Percentiles rank a stretch among this genome's conserved stretches.
Evolutionary conservation across 2,888 invertebrate genomes (phyloP).

Genomic region (Mesorhabditis spiculigera): DNA sequence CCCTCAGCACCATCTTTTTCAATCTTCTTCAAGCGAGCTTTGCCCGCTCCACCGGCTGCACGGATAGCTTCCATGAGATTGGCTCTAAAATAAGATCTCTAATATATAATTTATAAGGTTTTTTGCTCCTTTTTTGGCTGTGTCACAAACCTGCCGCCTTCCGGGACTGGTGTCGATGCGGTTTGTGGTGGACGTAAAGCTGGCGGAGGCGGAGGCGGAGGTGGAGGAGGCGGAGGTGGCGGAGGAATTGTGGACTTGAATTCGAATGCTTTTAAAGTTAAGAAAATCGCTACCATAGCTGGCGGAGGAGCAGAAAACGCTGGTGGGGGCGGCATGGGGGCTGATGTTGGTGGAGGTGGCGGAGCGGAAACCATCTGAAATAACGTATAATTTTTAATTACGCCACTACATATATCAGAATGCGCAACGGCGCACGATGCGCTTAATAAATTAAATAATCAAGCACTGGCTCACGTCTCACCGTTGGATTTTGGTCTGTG

Average conservation of each 20-base stretch:
- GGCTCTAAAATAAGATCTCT: slow-evolving; percentile 13
- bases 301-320: slow-evolving; percentile 11
- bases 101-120: neutral
- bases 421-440: no score
- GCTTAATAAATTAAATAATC: neutral
- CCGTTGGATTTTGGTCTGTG: neutral
- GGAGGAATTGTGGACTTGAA: slow-evolving; percentile 12
- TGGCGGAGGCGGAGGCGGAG: slow-evolving; percentile 13
- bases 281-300: neutral
- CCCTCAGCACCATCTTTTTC: slow-evolving; percentile 2
- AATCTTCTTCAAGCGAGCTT: slow-evolving; percentile 24
- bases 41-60: slow-evolving; percentile 36
- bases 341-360: neutral
- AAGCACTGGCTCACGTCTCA: neutral
- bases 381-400: neutral
- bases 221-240: slow-evolving; percentile 15
- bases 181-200: slow-evolving; percentile 19
- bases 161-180: slow-evolving; percentile 5
- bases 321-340: slow-evolving; percentile 8
- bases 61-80: slow-evolving; percentile 39
- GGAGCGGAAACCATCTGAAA: neutral
- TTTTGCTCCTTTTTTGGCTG: neutral
- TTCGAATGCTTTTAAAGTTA: neutral
- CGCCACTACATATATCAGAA: no score
- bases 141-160: slow-evolving; percentile 10